A percentile compares a stretch with the other conserved stretches of the same genome.
These are phyloP conservation scores for Sterrhoptilus dennistouni DNA, from an alignment of 2,113 vertebrate genomes.

Conservation along the genomic window DNA sequence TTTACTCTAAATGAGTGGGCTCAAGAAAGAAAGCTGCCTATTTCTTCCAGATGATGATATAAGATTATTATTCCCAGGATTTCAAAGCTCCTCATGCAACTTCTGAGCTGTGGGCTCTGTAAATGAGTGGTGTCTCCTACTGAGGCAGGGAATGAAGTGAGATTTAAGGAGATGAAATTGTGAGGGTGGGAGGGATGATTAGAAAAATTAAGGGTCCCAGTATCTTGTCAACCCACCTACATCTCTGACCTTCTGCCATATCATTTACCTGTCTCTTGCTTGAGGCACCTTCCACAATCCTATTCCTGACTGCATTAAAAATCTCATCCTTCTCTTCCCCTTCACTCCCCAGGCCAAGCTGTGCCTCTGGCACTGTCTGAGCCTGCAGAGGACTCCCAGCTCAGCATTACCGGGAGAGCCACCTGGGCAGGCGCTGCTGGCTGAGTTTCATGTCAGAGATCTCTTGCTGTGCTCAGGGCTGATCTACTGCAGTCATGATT, in stretches of 20 bases:
- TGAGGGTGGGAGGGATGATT: not conserved
- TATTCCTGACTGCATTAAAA: not conserved
- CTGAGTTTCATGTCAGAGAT: not conserved
- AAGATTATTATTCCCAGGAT: not conserved
- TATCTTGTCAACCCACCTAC: not conserved
- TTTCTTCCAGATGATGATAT: not conserved
- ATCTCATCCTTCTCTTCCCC: not conserved
- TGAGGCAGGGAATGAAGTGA: not conserved
- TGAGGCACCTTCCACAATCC: not conserved
- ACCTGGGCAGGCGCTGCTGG: not conserved
- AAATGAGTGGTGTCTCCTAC: not conserved
- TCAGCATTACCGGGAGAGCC: not conserved
- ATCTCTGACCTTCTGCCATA: not conserved
- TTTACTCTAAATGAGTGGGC: not conserved
- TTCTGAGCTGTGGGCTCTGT: not conserved
- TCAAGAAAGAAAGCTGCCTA: not conserved
- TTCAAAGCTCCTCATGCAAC: not conserved
- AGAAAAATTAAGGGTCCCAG: not conserved
- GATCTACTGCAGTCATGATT: slow-evolving; percentile 30
- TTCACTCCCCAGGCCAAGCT: not conserved
- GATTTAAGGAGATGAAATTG: not conserved
- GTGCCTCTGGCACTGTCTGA: not conserved
- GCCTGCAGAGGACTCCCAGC: not conserved
- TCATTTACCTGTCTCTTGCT: not conserved
- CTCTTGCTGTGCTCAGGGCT: not conserved